These are phyloP conservation scores for Mercenaria mercenaria DNA, from an alignment of 1,140 invertebrate genomes.

Conservation along the genomic window DNA sequence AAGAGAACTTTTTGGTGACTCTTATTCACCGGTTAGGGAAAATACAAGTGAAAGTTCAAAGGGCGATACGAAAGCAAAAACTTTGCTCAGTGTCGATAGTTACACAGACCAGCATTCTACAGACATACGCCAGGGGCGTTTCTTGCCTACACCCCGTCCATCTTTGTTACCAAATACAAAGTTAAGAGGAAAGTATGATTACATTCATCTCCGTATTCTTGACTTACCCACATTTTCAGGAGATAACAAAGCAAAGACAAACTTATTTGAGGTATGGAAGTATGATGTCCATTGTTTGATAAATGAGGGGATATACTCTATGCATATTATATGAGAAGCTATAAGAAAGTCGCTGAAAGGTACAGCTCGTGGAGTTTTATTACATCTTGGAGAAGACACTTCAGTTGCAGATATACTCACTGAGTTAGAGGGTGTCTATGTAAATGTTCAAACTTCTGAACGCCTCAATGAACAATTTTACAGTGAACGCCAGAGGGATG, in stretches of 20 bases:
- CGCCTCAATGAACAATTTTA: no score
- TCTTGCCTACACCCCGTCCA: background rate
- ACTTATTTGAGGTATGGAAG: constrained; percentile 15
- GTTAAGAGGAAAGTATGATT: no score
- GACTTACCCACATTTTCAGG: constrained; percentile 27
- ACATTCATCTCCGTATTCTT: no score
- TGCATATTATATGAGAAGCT: background rate
- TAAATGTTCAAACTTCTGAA: no score
- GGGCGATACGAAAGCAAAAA: no score
- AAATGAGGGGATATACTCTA: background rate
- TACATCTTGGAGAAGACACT: background rate
- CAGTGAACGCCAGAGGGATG: no score
- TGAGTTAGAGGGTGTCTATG: no score
- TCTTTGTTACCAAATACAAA: no score
- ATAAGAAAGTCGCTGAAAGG: background rate
- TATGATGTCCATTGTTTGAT: constrained; percentile 29
- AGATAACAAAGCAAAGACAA: background rate
- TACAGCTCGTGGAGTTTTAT: background rate
- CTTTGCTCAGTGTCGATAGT: no score
- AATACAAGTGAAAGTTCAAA: no score
- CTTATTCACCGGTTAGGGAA: background rate
- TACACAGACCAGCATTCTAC: background rate
- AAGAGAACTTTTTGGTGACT: no score
- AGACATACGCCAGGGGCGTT: background rate
- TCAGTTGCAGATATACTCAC: background rate